Evolutionary conservation across 1,140 invertebrate species (phyloP).

Genomic region (Lithobius niger): DNA sequence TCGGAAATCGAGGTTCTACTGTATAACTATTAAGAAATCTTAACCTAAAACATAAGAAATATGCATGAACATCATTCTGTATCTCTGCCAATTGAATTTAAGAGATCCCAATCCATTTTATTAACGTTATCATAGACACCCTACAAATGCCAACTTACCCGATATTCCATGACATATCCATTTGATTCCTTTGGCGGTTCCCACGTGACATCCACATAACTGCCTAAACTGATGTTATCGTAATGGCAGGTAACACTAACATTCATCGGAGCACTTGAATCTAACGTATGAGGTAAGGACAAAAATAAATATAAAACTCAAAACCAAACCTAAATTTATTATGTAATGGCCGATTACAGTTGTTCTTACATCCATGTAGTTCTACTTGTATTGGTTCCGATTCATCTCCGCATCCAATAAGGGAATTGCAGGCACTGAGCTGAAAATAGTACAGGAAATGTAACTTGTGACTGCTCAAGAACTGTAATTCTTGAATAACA

Average conservation of each 20-base stretch:
- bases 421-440: background rate
- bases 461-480: no score
- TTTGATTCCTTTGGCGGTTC: constrained; percentile 49
- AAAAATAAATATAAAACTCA: background rate
- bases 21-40: no score
- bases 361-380: background rate
- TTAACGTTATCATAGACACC: constrained; percentile 6
- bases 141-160: constrained; percentile 34
- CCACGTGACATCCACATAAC: constrained; percentile 54
- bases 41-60: no score
- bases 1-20: no score
- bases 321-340: background rate
- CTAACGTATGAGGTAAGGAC: constrained; percentile 19
- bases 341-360: background rate
- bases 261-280: constrained; percentile 44
- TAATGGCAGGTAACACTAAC: constrained; percentile 47
- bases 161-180: constrained; percentile 57
- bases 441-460: no score
- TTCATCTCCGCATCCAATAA: background rate
- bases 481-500: no score
- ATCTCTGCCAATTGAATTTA: no score
- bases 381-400: background rate
- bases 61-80: no score
- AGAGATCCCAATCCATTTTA: no score
- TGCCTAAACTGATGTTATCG: constrained; percentile 46